phyloP scores from a whole-genome alignment of 92 coral and sea anemone genomes.

The Actinernus sp. region DNA sequence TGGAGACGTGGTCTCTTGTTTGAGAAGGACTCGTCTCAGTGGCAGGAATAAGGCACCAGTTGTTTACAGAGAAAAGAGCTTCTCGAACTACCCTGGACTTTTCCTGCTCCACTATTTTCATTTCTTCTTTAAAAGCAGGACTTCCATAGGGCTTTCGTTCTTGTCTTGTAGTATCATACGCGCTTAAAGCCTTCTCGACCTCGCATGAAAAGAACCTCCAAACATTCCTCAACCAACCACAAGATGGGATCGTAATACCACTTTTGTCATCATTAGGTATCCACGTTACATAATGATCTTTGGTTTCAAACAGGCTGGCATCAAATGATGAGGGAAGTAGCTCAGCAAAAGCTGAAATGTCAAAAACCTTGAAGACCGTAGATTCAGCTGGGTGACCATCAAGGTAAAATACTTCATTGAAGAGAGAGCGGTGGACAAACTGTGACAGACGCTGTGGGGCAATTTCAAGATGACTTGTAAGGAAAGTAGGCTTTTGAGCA shows the following conservation, averaged over 20 bases:
- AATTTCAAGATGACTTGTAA: too few species aligned
- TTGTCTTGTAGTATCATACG: too few species aligned
- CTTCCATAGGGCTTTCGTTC: too few species aligned
- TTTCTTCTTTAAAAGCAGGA: neutral
- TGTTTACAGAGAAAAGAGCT: slow-evolving; percentile 31
- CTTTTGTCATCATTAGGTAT: slow-evolving; percentile 2
- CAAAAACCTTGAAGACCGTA: slow-evolving; percentile 55
- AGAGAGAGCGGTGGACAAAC: neutral
- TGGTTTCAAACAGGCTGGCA: neutral
- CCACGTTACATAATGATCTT: slow-evolving; percentile 38
- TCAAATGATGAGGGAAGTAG: too few species aligned
- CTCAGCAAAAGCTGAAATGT: slow-evolving; percentile 49
- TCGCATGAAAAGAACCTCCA: slow-evolving; percentile 56
- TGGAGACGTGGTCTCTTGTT: too few species aligned
- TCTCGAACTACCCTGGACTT: slow-evolving; percentile 2
- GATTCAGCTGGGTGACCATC: neutral
- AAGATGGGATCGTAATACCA: neutral
- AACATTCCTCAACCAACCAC: slow-evolving; percentile 30
- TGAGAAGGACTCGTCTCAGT: slow-evolving; percentile 13
- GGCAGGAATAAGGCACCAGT: slow-evolving; percentile 76
- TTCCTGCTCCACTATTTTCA: neutral
- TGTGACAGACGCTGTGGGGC: neutral
- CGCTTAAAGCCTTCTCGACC: neutral
- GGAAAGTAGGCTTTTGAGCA: too few species aligned
- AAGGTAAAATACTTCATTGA: neutral